Conservation (phyloP, 2,888 invertebrate species). For the Cosmopolites sordidus region DNA sequence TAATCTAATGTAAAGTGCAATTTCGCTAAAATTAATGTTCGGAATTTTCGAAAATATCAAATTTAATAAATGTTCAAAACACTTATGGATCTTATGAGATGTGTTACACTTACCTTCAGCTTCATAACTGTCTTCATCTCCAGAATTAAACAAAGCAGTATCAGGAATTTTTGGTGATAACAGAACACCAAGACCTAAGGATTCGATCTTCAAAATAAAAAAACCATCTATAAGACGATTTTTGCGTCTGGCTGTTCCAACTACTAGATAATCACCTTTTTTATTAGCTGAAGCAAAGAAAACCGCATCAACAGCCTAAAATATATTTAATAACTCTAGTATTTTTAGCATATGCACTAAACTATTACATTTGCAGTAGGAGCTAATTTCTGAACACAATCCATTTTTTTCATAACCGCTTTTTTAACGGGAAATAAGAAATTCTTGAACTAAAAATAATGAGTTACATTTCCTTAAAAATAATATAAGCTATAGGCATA, state of each 20-base stretch:
- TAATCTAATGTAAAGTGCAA: too few species aligned
- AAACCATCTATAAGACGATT: conserved; percentile 59
- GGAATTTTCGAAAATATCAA: too few species aligned
- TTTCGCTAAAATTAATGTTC: too few species aligned
- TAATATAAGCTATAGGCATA: too few species aligned
- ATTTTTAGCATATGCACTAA: background rate
- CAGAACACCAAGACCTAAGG: conserved; percentile 58
- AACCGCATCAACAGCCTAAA: conserved; percentile 65
- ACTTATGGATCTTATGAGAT: too few species aligned
- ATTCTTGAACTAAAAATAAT: conserved; percentile 23
- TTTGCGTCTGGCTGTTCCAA: conserved; percentile 57
- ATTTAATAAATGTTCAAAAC: too few species aligned
- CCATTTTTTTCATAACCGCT: conserved; percentile 45
- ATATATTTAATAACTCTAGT: conserved; percentile 24
- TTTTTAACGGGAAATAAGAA: conserved; percentile 38
- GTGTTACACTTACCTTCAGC: conserved; percentile 57
- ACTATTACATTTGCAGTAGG: conserved; percentile 49
- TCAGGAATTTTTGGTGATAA: conserved; percentile 52
- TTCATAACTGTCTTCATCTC: conserved; percentile 51
- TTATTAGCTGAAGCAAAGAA: conserved; percentile 60
- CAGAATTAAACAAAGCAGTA: conserved; percentile 53
- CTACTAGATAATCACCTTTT: conserved; percentile 57
- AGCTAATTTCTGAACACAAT: conserved; percentile 55
- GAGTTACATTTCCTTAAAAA: conserved; percentile 1
- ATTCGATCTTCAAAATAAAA: conserved; percentile 52